Evolutionary conservation across 2,888 invertebrate genomes (phyloP).

Genomic region (Tetrapedia diversipes): DNA sequence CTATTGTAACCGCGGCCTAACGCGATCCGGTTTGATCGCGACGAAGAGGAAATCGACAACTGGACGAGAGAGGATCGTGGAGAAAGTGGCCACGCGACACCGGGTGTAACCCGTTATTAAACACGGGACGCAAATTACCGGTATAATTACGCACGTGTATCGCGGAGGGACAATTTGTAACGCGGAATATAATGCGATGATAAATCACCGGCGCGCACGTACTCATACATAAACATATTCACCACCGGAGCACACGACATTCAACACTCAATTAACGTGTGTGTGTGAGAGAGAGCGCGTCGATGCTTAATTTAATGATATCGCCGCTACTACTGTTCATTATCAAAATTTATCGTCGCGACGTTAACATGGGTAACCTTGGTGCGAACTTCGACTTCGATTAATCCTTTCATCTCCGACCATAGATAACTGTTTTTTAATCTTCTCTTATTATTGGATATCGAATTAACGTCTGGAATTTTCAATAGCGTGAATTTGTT

Average conservation of each 20-base stretch:
- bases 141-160: constrained; percentile 68
- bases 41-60: not conserved
- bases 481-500: too few species aligned
- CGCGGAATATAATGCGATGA: constrained; percentile 69
- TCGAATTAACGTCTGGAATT: not conserved
- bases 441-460: not conserved
- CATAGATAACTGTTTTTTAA: not conserved
- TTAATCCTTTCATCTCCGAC: constrained; percentile 17
- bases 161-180: constrained; percentile 68
- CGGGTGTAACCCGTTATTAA: constrained; percentile 49
- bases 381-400: constrained; percentile 32
- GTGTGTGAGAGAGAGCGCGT: constrained; percentile 27
- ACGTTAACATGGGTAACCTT: constrained; percentile 61
- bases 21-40: constrained; percentile 2
- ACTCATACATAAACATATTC: constrained; percentile 71
- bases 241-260: constrained; percentile 62
- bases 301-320: constrained; percentile 65
- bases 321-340: constrained; percentile 64
- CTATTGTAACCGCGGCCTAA: too few species aligned
- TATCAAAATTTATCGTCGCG: constrained; percentile 66
- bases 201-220: constrained; percentile 64
- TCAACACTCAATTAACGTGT: constrained; percentile 69
- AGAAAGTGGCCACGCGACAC: constrained; percentile 49
- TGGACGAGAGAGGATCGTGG: constrained; percentile 5
- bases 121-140: constrained; percentile 59